Conservation (phyloP, 2,113 vertebrate species). For the rat (Rattus norvegicus) region DNA sequence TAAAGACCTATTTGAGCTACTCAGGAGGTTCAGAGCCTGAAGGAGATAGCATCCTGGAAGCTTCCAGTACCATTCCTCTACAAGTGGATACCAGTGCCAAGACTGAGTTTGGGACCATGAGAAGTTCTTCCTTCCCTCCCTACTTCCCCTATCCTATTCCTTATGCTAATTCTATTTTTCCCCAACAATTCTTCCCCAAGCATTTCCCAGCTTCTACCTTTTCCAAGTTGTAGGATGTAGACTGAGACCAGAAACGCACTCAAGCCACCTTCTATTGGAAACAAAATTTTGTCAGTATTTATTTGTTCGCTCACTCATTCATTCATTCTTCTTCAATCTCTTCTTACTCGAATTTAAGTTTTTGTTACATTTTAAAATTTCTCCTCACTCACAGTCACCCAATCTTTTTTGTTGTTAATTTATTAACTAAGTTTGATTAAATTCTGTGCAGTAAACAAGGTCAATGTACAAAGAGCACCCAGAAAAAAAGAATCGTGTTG, state of each 20-base stretch:
- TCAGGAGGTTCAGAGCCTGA: background rate
- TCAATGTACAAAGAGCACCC: background rate
- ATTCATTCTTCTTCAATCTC: background rate
- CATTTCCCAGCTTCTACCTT: background rate
- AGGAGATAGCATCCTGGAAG: background rate
- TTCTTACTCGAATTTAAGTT: background rate
- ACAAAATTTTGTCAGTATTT: background rate
- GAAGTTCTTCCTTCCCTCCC: background rate
- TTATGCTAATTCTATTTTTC: background rate
- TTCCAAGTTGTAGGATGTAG: background rate
- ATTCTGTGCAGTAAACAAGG: background rate
- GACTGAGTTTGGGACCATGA: background rate
- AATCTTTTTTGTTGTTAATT: background rate
- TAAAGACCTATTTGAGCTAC: background rate
- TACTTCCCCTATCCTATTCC: fast-evolving
- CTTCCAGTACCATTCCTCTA: background rate
- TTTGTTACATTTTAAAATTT: background rate
- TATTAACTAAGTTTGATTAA: background rate
- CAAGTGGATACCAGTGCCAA: background rate
- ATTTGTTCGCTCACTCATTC: background rate
- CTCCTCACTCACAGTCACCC: background rate
- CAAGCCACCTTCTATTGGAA: background rate
- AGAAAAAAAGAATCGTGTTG: background rate
- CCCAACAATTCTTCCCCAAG: background rate
- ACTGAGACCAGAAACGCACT: background rate